These are phyloP conservation scores for Drosophila leonis DNA, from an alignment of 2,888 invertebrate species.

Conservation along the genomic window DNA sequence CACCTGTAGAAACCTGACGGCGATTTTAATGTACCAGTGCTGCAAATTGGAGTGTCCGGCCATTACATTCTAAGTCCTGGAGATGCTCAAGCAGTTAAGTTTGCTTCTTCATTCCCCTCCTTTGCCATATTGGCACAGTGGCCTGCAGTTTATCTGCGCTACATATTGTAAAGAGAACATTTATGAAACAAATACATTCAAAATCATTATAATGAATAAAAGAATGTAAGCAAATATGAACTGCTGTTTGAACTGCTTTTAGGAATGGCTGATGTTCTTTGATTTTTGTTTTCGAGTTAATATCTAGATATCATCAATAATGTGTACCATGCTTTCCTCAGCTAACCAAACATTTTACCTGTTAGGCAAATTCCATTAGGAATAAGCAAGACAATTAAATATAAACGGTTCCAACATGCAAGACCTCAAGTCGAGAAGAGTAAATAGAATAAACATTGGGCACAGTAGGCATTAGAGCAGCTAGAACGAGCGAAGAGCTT, in stretches of 20 bases:
- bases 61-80: constrained; percentile 84
- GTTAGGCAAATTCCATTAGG: constrained; percentile 10
- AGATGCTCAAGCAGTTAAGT: constrained; percentile 85
- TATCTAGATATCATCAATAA: not conserved
- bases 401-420: constrained; percentile 9
- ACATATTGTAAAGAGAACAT: constrained; percentile 63
- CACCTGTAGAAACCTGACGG: constrained; percentile 51
- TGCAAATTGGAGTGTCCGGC: constrained; percentile 85
- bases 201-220: constrained; percentile 1
- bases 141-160: constrained; percentile 86
- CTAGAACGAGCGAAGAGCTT: constrained; percentile 1
- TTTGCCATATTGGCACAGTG: constrained; percentile 86
- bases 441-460: constrained; percentile 8
- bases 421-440: not conserved
- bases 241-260: not conserved
- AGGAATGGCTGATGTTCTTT: not conserved
- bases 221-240: not conserved
- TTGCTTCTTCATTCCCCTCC: constrained; percentile 84
- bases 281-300: not conserved
- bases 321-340: not conserved
- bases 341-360: constrained; percentile 5
- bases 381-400: constrained; percentile 11
- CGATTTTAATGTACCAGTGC: constrained; percentile 61
- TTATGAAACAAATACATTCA: not conserved
- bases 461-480: not conserved